Evolutionary conservation across 2,888 invertebrate species (phyloP).

Genomic region (Odontocolon sp.): DNA sequence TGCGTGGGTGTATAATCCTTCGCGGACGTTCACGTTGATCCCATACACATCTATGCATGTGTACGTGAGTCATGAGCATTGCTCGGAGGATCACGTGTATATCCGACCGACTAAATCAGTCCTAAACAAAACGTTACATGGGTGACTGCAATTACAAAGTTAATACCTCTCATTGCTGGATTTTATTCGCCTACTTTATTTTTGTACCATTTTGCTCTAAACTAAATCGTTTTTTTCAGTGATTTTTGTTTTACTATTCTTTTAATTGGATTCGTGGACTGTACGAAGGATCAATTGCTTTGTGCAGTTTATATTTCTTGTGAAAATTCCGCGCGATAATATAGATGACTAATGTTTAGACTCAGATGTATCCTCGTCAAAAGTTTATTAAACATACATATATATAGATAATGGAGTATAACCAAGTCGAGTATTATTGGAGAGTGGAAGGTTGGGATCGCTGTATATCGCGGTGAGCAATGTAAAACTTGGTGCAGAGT

Average conservation of each 20-base stretch:
- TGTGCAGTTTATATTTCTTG: too few relatives aligned
- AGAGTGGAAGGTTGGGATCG: not conserved
- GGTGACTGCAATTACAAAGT: too few relatives aligned
- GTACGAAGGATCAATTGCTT: too few relatives aligned
- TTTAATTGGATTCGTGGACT: too few relatives aligned
- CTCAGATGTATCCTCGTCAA: constrained; percentile 40
- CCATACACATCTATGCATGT: constrained; percentile 23
- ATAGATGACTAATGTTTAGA: constrained; percentile 39
- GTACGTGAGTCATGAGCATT: not conserved
- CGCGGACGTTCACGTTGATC: constrained; percentile 22
- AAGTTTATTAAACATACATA: constrained; percentile 41
- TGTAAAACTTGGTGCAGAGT: constrained; percentile 46
- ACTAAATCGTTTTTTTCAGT: too few relatives aligned
- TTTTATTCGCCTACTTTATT: too few relatives aligned
- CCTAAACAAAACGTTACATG: too few relatives aligned
- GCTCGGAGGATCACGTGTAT: not conserved
- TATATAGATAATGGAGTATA: not conserved
- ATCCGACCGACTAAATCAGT: not conserved
- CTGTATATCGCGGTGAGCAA: constrained; percentile 25
- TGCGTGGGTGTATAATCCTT: constrained; percentile 52
- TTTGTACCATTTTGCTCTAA: too few relatives aligned
- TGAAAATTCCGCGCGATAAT: too few relatives aligned
- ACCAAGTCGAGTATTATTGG: not conserved
- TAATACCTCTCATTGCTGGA: too few relatives aligned
- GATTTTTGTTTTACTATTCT: too few relatives aligned